A percentile compares a stretch with the other conserved stretches of the same genome.
Evolutionary conservation across 2,888 invertebrate genomes (phyloP).

Genomic region (Morpho achilles): DNA sequence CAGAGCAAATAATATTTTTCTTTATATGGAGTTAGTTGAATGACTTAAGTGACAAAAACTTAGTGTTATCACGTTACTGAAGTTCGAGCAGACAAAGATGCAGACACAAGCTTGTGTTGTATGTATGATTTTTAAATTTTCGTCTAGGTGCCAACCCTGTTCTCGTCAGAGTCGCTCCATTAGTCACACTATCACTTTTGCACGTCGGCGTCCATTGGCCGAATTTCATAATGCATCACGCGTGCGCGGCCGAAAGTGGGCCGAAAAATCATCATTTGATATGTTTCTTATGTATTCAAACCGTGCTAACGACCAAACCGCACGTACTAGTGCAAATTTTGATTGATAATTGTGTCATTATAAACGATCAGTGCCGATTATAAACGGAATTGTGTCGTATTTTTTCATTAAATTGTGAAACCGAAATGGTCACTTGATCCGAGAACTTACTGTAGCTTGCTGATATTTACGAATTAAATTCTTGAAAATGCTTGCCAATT

Average conservation of each 20-base stretch:
- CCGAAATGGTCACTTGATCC: no score
- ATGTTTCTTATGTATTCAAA: slow-evolving; percentile 10
- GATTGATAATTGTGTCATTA: slow-evolving; percentile 5
- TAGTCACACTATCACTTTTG: slow-evolving; percentile 37
- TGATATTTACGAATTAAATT: no score
- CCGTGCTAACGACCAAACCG: slow-evolving; percentile 23
- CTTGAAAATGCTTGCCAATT: no score
- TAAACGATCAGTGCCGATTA: background rate
- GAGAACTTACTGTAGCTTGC: no score
- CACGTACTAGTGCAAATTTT: slow-evolving; percentile 5
- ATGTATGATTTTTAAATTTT: background rate
- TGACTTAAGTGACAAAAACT: no score
- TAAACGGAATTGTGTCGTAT: background rate
- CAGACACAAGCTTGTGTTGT: no score
- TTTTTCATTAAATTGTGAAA: no score
- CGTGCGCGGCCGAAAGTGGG: slow-evolving; percentile 23
- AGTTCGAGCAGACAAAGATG: no score
- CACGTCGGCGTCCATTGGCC: slow-evolving; percentile 12
- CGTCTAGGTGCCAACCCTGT: slow-evolving; percentile 21
- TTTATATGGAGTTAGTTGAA: no score
- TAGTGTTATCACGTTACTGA: no score
- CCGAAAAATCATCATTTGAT: slow-evolving; percentile 18
- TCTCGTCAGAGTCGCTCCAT: slow-evolving; percentile 25
- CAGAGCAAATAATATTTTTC: no score
- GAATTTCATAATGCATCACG: slow-evolving; percentile 25